Conservation (phyloP, 2,113 vertebrate genomes). For the Anthoscopus minutus region DNA sequence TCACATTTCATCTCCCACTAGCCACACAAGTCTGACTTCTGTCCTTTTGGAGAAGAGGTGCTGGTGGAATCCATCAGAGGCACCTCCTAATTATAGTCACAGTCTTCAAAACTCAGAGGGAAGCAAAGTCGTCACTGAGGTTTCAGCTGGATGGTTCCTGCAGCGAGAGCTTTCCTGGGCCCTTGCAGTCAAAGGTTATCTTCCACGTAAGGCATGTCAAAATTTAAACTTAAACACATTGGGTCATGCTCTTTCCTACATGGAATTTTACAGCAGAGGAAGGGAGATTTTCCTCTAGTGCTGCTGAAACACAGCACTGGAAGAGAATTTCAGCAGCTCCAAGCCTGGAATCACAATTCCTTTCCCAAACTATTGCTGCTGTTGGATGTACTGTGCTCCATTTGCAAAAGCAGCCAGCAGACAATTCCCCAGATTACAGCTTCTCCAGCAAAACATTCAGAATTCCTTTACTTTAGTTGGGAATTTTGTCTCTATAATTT, state of each 20-base stretch:
- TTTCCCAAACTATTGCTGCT: neutral
- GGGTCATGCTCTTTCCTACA: neutral
- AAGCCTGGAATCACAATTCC: accelerated
- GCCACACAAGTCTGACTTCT: neutral
- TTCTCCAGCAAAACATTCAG: neutral
- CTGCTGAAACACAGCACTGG: neutral
- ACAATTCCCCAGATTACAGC: neutral
- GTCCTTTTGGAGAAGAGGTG: slow-evolving; percentile 9
- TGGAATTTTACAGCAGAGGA: neutral
- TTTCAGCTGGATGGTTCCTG: neutral
- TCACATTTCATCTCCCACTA: neutral
- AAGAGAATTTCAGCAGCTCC: neutral
- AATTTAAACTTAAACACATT: neutral
- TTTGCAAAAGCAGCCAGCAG: neutral
- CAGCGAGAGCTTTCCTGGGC: neutral
- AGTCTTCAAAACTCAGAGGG: slow-evolving; percentile 17
- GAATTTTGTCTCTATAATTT: neutral
- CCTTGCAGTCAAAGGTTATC: slow-evolving; percentile 46
- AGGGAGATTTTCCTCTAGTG: neutral
- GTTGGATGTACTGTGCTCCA: neutral
- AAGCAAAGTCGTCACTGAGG: neutral
- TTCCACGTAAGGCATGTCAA: neutral
- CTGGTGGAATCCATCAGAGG: slow-evolving; percentile 49
- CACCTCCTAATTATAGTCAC: slow-evolving; percentile 42
- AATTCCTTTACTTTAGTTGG: neutral